Evolutionary conservation across 1,140 invertebrate genomes (phyloP).

Genomic region (Amyelois transitella): DNA sequence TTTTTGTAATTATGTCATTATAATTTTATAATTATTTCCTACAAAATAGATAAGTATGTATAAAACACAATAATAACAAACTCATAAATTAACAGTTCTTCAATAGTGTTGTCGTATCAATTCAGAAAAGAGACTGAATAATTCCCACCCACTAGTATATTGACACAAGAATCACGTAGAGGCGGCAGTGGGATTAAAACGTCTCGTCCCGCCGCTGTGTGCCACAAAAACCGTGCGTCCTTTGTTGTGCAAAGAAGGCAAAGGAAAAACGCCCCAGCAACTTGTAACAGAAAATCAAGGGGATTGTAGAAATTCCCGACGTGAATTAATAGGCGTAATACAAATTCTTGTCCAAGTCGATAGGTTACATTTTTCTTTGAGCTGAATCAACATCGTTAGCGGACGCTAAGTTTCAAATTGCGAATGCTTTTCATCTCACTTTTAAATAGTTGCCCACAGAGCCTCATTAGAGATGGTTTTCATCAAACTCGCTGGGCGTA

Average conservation of each 20-base stretch:
- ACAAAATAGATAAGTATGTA: too few species aligned
- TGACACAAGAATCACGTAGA: conserved; percentile 47
- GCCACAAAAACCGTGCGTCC: conserved; percentile 21
- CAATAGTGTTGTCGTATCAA: conserved; percentile 16
- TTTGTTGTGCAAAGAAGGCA: conserved; percentile 36
- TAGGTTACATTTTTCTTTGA: conserved; percentile 6
- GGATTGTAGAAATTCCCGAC: conserved; percentile 29
- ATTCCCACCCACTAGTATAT: conserved; percentile 1
- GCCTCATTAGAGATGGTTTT: neutral
- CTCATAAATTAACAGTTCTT: too few species aligned
- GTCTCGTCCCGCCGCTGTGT: conserved; percentile 20
- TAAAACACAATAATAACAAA: too few species aligned
- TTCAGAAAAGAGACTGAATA: conserved; percentile 19
- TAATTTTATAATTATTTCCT: too few species aligned
- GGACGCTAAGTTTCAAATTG: neutral
- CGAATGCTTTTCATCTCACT: neutral
- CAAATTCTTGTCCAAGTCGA: conserved; percentile 14
- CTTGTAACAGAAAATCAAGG: conserved; percentile 40
- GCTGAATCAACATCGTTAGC: conserved; percentile 12
- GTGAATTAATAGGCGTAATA: conserved; percentile 29
- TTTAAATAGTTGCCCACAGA: neutral
- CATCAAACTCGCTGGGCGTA: neutral
- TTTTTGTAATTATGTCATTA: too few species aligned
- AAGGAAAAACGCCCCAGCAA: conserved; percentile 26
- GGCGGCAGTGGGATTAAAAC: conserved; percentile 40